Evolutionary conservation across 2,888 invertebrate genomes (phyloP), one percentile per base, ranked within the genome.

Genomic region (Operophtera brumata): DNA sequence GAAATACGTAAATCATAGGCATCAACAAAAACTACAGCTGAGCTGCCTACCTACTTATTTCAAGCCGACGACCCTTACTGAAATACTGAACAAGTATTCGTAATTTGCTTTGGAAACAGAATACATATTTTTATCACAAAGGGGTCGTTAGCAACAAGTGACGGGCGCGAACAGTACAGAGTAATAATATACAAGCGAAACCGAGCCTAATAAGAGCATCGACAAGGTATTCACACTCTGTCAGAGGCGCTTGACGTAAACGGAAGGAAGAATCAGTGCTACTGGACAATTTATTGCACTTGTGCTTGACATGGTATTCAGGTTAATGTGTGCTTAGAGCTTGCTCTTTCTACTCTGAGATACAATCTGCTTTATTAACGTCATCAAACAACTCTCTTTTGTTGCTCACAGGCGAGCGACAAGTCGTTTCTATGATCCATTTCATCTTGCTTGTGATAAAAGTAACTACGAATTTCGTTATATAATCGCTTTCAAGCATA

Each of bases 331-430:
- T 20, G 20, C 20, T 20, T 36, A 13, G 4, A 36, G 5, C 13
- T 36, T 13, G 36, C 13, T 36, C 1, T 13, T 36, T 11, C 3
- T 8, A 32, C 7, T 11, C 35, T 13, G 8, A n/a, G 30, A 13
- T 36, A 32, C 34, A 48, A 48, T 41, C 47, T 40, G 34, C 13
- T 12, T 26, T 12, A 34, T 47, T 47, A 34, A 34, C 41, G 34
- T 48, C 47, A 48, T 34, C 20, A 20, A 40, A 13, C 10, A 32
- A 41, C 47, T 41, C 47, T 47, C 47, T 47, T 48, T 47, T 12
- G 10, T 47, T 12, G 40, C 20, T 20, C 20, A 20, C 2, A 20
- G 4, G 20, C 20, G 20, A 20, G 20, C 20, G 2, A 20, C 2
- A 20, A 20, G 20, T 20, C 4, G n/a, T 20, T 20, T 4, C 4